Conservation (phyloP, 2,797 vertebrate genomes). For the Pagetopsis macropterus region DNA sequence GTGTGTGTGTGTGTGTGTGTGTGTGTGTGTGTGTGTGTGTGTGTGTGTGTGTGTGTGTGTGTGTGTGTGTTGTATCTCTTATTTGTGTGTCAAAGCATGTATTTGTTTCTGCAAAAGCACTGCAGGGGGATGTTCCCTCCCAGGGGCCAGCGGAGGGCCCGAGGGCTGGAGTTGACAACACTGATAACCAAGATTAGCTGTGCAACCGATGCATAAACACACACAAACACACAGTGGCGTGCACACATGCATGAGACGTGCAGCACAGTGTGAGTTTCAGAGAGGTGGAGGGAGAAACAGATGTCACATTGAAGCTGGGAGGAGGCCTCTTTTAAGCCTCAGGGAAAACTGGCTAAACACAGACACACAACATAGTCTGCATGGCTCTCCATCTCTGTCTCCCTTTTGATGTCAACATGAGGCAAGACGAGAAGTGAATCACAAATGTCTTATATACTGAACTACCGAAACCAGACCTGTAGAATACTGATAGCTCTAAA, state of each 20-base stretch:
- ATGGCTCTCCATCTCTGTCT: slow-evolving; percentile 36
- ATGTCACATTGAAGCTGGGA: slow-evolving; percentile 62
- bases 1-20: neutral
- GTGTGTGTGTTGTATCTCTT: no score
- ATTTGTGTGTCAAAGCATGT: slow-evolving; percentile 13
- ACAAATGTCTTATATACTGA: slow-evolving; percentile 12
- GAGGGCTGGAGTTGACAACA: slow-evolving; percentile 58
- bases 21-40: neutral
- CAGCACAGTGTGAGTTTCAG: slow-evolving; percentile 39
- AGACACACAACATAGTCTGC: slow-evolving; percentile 6
- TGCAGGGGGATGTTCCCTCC: slow-evolving; percentile 43
- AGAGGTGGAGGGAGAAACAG: slow-evolving; percentile 62
- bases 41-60: no score
- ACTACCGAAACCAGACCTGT: slow-evolving; percentile 1
- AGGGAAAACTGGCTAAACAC: slow-evolving; percentile 37
- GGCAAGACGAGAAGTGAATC: slow-evolving; percentile 32
- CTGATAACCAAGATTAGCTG: slow-evolving; percentile 73
- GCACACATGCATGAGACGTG: slow-evolving; percentile 19
- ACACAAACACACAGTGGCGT: slow-evolving; percentile 17
- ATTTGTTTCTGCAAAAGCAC: slow-evolving; percentile 29
- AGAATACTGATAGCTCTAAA: slow-evolving; percentile 13
- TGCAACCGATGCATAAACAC: slow-evolving; percentile 45
- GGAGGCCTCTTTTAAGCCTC: slow-evolving; percentile 45
- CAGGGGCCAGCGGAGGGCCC: slow-evolving; percentile 38
- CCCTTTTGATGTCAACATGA: slow-evolving; percentile 52